Conservation (phyloP, 2,888 invertebrate species). For the Cerastis rubricosa region DNA sequence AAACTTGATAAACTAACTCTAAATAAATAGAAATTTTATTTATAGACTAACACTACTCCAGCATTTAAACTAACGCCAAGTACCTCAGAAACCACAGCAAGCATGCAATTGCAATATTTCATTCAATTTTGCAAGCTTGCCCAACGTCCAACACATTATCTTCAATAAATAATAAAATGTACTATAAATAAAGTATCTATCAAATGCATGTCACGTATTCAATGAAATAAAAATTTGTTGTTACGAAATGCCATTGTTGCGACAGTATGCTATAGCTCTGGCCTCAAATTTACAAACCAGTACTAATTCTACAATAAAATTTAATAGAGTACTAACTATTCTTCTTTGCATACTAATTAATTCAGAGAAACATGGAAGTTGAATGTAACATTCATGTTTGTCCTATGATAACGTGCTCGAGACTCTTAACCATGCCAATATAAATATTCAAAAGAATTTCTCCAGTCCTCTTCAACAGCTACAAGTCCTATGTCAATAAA, state of each 20-base stretch:
- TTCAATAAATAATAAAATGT: conserved; percentile 58
- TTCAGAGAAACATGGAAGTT: conserved; percentile 32
- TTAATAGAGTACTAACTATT: conserved; percentile 37
- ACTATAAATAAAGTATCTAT: conserved; percentile 62
- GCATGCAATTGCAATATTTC: conserved; percentile 47
- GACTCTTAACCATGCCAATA: conserved; percentile 15
- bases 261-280: conserved; percentile 67
- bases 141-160: conserved; percentile 50
- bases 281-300: conserved; percentile 72
- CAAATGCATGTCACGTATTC: conserved; percentile 74
- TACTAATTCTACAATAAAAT: conserved; percentile 29
- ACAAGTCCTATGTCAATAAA: conserved; percentile 34
- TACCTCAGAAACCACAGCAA: conserved; percentile 33
- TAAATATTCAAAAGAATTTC: conserved; percentile 44
- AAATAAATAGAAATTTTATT: conserved; percentile 37
- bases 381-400: conserved; percentile 36
- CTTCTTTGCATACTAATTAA: conserved; percentile 31
- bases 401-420: conserved; percentile 13
- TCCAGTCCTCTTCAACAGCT: conserved; percentile 23
- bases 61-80: conserved; percentile 33
- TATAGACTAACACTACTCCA: conserved; percentile 31
- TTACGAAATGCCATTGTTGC: conserved; percentile 77
- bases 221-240: conserved; percentile 76
- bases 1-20: conserved; percentile 16
- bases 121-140: conserved; percentile 60